A percentile compares a stretch with the other conserved stretches of the same genome.
phyloP scores from a whole-genome alignment of 2,113 vertebrate genomes.

The Clarias macrocephalus region DNA sequence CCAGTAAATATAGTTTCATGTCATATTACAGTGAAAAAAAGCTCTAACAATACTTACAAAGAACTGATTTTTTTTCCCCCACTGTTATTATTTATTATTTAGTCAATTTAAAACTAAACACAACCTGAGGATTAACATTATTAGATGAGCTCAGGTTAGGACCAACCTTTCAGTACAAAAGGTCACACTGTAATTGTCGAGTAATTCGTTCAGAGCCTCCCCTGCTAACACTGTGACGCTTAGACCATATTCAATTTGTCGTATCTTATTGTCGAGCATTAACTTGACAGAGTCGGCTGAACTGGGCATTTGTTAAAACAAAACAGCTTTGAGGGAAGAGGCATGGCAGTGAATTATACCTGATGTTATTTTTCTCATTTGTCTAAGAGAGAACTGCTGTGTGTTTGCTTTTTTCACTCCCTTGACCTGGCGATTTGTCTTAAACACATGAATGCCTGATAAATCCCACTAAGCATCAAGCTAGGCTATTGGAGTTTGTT shows the following conservation, averaged over 20 bases:
- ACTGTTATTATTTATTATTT: not conserved
- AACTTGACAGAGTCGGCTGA: not conserved
- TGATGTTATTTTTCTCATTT: not conserved
- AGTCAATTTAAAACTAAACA: not conserved
- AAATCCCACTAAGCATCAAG: slow-evolving; percentile 3
- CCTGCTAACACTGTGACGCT: slow-evolving; percentile 4
- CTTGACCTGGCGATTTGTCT: slow-evolving; percentile 33
- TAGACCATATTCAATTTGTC: slow-evolving; percentile 23
- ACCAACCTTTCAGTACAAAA: slow-evolving; percentile 21
- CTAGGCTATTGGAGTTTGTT: slow-evolving; percentile 28
- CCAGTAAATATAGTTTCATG: not conserved
- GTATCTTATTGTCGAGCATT: slow-evolving; percentile 3
- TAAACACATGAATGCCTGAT: not conserved
- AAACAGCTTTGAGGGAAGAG: not conserved
- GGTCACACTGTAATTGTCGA: slow-evolving; percentile 32
- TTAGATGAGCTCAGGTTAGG: not conserved
- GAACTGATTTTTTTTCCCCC: not conserved
- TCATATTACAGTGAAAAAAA: not conserved
- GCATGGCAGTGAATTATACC: not conserved
- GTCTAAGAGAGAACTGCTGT: not conserved
- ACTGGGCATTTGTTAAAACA: not conserved
- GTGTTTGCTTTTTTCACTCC: not conserved
- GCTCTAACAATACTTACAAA: not conserved
- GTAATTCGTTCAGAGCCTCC: slow-evolving; percentile 25
- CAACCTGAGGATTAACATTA: not conserved